Evolutionary conservation across 2,797 vertebrate genomes (phyloP).

Genomic region (Artibeus lituratus): DNA sequence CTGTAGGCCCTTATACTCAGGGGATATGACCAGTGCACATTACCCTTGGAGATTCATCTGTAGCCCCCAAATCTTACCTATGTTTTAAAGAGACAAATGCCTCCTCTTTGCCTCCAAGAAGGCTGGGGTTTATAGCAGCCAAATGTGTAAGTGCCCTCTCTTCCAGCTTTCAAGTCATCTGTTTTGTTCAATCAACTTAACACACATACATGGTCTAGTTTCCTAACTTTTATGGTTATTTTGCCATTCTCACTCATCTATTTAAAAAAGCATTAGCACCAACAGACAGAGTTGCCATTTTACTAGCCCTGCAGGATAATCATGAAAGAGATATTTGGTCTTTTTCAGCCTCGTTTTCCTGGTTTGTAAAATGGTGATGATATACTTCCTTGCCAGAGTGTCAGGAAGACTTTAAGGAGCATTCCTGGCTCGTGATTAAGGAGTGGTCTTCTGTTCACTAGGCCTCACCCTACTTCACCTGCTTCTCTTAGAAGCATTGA

Average conservation of each 20-base stretch:
- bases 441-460: conserved; percentile 15
- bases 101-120: not conserved
- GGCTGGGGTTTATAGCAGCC: not conserved
- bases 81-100: not conserved
- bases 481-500: not conserved
- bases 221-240: not conserved
- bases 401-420: conserved; percentile 8
- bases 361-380: conserved; percentile 12
- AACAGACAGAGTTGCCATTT: not conserved
- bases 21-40: not conserved
- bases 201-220: not conserved
- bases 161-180: not conserved
- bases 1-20: not conserved
- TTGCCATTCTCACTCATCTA: not conserved
- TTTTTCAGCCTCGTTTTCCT: not conserved
- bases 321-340: not conserved
- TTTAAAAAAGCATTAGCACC: not conserved
- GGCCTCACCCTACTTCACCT: conserved; percentile 11
- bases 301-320: not conserved
- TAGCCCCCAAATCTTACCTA: not conserved
- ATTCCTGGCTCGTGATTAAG: conserved; percentile 1
- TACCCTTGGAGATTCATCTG: not conserved
- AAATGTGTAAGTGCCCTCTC: not conserved
- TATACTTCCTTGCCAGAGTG: not conserved
- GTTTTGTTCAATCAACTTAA: not conserved